phyloP scores from a whole-genome alignment of 2,888 invertebrate genomes.

The Acanthosepion pharaonis region DNA sequence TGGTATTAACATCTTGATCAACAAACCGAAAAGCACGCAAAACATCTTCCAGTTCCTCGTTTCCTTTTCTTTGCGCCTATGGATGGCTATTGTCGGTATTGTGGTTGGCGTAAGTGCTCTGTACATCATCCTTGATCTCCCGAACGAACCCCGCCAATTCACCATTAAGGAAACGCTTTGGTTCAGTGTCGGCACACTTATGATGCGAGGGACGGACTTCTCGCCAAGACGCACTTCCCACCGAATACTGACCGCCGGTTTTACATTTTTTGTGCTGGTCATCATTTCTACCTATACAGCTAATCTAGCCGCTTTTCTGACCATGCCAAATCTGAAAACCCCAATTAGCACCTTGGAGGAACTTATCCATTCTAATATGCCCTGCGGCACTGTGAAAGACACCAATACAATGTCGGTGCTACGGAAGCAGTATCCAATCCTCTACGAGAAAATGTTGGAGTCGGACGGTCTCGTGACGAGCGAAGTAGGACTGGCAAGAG shows the following conservation, averaged over 20 bases:
- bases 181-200: constrained; percentile 64
- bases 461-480: constrained; percentile 55
- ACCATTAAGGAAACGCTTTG: constrained; percentile 64
- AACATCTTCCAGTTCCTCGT: constrained; percentile 69
- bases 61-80: constrained; percentile 66
- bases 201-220: constrained; percentile 68
- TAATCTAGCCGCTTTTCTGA: constrained; percentile 70
- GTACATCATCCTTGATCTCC: constrained; percentile 62
- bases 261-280: constrained; percentile 68
- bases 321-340: constrained; percentile 63
- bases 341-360: constrained; percentile 62
- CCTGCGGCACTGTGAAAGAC: constrained; percentile 60
- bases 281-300: constrained; percentile 70
- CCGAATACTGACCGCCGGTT: constrained; percentile 66
- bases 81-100: constrained; percentile 67
- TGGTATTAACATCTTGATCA: constrained; percentile 66
- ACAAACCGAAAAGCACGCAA: constrained; percentile 60
- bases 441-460: constrained; percentile 48
- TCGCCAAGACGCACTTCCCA: constrained; percentile 65
- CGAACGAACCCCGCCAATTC: constrained; percentile 60
- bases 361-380: constrained; percentile 57
- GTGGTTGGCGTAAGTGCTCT: constrained; percentile 61
- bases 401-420: constrained; percentile 67
- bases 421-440: constrained; percentile 49
- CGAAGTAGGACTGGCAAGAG: constrained; percentile 52